Evolutionary conservation across 2,888 invertebrate species (phyloP), one percentile per base, ranked within the genome.

Genomic region (Macrophya alboannulata): DNA sequence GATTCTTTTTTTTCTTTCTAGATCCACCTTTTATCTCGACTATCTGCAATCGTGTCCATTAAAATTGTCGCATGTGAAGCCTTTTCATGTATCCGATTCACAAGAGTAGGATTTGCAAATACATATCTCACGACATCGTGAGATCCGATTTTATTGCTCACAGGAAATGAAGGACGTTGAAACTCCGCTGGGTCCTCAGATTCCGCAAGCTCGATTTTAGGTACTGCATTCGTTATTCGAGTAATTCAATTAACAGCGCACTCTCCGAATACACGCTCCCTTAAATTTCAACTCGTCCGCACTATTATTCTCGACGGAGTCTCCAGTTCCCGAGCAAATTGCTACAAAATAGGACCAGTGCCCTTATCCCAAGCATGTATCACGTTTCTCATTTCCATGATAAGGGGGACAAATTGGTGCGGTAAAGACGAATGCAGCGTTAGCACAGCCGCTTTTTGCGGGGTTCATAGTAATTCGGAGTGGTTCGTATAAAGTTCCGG

Each of bases 341-440:
- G 81, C 40, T 59, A 81, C 81, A 81, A 81, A 81, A 37, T 62
- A 81, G 81, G 43, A 62, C n/a, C 62, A 37, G 43, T 81, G 40
- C 81, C 59, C 81, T 59, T 40, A 59, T 81, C 43, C 81, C 21
- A 31, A 81, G 62, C 51, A 81, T 37, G 79, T 79, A 79, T 79
- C 79, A 79, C 55, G 79, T 79, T 79, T 79, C 79, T 79, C 55
- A 79, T 79, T 79, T 79, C 79, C 55, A 79, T 79, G 79, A 79
- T 79, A 79, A 79, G 79, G 79, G 55, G 48, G 15, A n/a, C 40
- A 62, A 43, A 81, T 59, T 62, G 62, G 81, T 43, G 55, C 55
- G 81, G 81, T 81, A 81, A 81, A 81, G 62, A 62, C 59, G 81
- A 81, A 81, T 81, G 37, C 81, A 59, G 43, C 59, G 62, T 62